A percentile compares a stretch with the other conserved stretches of the same genome.
Conservation (phyloP, 2,888 invertebrate species). For the Hyles lineata region DNA sequence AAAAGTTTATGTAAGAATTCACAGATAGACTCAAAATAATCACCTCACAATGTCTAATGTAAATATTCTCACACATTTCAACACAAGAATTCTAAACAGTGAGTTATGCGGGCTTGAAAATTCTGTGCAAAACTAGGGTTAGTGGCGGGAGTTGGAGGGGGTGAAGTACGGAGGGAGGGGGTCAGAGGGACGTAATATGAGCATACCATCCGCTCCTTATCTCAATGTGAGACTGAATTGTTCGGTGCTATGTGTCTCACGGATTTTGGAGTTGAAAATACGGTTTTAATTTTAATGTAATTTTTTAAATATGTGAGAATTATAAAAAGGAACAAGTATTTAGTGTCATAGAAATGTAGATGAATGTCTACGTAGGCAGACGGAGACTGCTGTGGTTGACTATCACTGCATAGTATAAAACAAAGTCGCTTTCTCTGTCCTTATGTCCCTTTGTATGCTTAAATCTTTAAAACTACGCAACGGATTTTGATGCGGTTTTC, state of each 20-base stretch:
- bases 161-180: not conserved
- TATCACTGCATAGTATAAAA: too few species aligned
- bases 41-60: too few species aligned
- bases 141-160: not conserved
- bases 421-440: too few species aligned
- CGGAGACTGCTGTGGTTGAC: too few species aligned
- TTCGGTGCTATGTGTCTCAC: not conserved
- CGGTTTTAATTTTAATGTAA: not conserved
- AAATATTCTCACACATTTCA: not conserved
- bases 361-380: too few species aligned
- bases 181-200: conserved; percentile 38
- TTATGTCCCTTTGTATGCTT: too few species aligned
- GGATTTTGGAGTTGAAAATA: not conserved
- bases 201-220: conserved; percentile 35
- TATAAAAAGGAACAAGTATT: too few species aligned
- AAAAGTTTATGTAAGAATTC: too few species aligned
- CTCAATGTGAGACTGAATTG: conserved; percentile 19
- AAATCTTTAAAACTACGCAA: too few species aligned
- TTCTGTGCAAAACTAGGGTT: conserved; percentile 10
- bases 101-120: conserved; percentile 18
- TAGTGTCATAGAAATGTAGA: too few species aligned
- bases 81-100: not conserved
- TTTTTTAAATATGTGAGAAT: not conserved
- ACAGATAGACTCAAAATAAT: too few species aligned
- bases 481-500: too few species aligned